Conservation (phyloP, 2,797 vertebrate species). For the Dendrocincla fuliginosa region DNA sequence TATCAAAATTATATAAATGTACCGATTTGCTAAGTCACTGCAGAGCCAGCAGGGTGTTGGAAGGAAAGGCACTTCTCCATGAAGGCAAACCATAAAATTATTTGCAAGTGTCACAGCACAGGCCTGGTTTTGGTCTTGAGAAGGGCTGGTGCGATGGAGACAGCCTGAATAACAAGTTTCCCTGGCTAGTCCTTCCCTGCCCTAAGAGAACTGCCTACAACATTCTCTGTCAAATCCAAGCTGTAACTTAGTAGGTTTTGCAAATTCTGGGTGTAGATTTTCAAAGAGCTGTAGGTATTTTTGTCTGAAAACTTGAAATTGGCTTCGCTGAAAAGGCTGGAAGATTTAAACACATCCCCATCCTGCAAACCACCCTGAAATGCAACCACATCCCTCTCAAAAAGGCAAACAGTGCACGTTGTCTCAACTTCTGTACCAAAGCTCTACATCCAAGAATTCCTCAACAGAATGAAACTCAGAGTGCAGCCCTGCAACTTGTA, state of each 20-base stretch:
- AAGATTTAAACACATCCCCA: not conserved
- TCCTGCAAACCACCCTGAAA: rapidly evolving
- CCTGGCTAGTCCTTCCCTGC: conserved; percentile 18
- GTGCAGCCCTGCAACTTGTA: not conserved
- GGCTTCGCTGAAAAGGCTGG: not conserved
- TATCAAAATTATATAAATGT: conserved; percentile 14
- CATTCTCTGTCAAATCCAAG: conserved; percentile 26
- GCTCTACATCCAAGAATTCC: not conserved
- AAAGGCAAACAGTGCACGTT: not conserved
- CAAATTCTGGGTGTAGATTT: not conserved
- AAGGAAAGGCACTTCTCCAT: not conserved
- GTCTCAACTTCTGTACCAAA: not conserved
- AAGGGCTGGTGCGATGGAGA: not conserved
- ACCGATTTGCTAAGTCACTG: conserved; percentile 21
- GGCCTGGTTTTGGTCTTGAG: conserved; percentile 1
- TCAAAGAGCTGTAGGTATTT: not conserved
- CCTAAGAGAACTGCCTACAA: conserved; percentile 4
- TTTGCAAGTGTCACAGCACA: not conserved
- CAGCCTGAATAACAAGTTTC: conserved; percentile 6
- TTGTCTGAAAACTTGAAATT: not conserved
- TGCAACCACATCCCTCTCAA: not conserved
- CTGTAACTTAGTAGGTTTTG: not conserved
- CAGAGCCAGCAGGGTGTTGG: not conserved
- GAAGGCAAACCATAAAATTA: conserved; percentile 19
- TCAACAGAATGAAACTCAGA: not conserved